Evolutionary conservation across 2,888 invertebrate species (phyloP), one percentile per base, ranked within the genome.

Genomic region (Dione vanillae): DNA sequence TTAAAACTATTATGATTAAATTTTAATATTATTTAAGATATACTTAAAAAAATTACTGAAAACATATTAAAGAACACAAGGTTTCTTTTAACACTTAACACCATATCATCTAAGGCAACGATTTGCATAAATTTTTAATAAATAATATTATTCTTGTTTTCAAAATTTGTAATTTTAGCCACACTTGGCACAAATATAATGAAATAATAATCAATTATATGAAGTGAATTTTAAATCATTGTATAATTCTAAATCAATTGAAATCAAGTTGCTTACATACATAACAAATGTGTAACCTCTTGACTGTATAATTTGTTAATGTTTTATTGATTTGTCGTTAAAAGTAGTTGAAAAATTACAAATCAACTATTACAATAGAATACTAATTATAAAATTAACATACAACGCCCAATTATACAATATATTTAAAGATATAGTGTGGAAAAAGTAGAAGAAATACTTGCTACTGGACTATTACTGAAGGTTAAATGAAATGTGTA

Each of bases 231-330:
- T n/a, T n/a, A n/a, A n/a, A n/a, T n/a, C n/a, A n/a, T n/a, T n/a
- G n/a, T n/a, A 41, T n/a, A 41, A 59, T 59, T 41, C 19, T 3
- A 40, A 20, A 20, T 41, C 41, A n/a, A 59, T 41, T 41, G 59
- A 20, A 43, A 14, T 59, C 41, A 3, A 59, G 19, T 59, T 9
- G 5, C 1, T 43, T 27, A 10, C 43, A 43, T 59, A 59, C 20
- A 43, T 59, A 59, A 27, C n/a, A 6, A 20, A 59, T 27, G 43
- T n/a, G 14, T 59, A 59, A 59, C 59, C 59, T 59, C 43, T 59
- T 59, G 59, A 43, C 59, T 59, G 59, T 10, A 59, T 59, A 59
- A 59, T 59, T 59, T 43, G 59, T 59, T 43, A 43, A 59, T 59
- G 59, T 59, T 59, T 43, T 59, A 59, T 59, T 59, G 59, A 59